phyloP scores from a whole-genome alignment of 1,140 invertebrate species.

The Pollicipes pollicipes region DNA sequence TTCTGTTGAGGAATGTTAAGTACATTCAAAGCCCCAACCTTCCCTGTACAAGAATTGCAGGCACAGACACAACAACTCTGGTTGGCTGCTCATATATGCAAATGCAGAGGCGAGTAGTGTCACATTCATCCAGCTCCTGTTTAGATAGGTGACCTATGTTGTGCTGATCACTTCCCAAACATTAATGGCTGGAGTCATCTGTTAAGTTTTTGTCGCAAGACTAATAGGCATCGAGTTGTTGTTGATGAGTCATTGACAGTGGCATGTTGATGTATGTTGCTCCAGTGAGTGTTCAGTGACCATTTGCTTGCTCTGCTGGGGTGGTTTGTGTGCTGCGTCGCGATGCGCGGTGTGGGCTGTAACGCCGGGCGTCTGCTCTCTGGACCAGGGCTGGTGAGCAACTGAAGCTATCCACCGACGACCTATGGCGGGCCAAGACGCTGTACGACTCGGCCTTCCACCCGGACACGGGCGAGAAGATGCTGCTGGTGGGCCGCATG shows the following conservation, averaged over 20 bases:
- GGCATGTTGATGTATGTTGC: background rate
- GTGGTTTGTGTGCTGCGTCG: slow-evolving; percentile 4
- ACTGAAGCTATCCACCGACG: slow-evolving; percentile 49
- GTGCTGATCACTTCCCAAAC: too few species aligned
- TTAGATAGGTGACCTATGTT: too few species aligned
- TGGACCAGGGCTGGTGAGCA: slow-evolving; percentile 46
- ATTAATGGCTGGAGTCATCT: too few species aligned
- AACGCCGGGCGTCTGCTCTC: slow-evolving; percentile 10
- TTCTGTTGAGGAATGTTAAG: too few species aligned
- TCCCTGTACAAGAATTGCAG: too few species aligned
- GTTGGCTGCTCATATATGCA: too few species aligned
- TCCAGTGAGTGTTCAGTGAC: background rate
- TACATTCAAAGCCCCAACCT: too few species aligned
- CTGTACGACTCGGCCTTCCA: slow-evolving; percentile 95
- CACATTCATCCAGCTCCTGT: too few species aligned
- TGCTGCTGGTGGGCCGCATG: slow-evolving; percentile 93
- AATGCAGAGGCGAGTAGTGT: too few species aligned
- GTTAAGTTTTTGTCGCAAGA: slow-evolving; percentile 2
- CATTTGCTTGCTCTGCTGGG: background rate
- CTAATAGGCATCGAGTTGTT: background rate
- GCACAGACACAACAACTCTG: too few species aligned
- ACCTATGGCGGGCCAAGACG: slow-evolving; percentile 81
- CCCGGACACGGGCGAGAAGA: slow-evolving; percentile 92
- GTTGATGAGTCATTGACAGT: background rate
- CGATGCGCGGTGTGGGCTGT: slow-evolving; percentile 11